Percentiles rank a stretch among this genome's conserved stretches.
These are phyloP conservation scores for Staurois parvus DNA, from an alignment of 2,797 vertebrate species.

Conservation along the genomic window DNA sequence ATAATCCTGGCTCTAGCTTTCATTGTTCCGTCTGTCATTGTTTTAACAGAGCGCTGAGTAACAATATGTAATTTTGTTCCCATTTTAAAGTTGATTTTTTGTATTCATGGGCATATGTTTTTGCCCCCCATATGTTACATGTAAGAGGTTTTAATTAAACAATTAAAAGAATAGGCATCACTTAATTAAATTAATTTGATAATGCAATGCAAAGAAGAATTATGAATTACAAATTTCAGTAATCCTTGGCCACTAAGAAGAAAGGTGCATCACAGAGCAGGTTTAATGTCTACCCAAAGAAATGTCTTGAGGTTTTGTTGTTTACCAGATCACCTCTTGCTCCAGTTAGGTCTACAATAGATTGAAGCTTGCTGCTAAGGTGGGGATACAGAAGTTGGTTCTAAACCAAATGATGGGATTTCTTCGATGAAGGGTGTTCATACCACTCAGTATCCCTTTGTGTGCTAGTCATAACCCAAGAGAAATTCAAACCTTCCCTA, in stretches of 20 bases:
- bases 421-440: too few relatives aligned
- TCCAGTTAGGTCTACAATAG: neutral
- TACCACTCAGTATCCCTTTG: too few relatives aligned
- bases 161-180: neutral
- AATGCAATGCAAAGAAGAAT: neutral
- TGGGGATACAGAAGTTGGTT: neutral
- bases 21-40: constrained; percentile 41
- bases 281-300: neutral
- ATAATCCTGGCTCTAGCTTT: constrained; percentile 13
- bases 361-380: neutral
- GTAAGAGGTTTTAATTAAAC: neutral
- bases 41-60: constrained; percentile 7
- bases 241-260: neutral
- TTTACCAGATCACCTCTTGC: neutral
- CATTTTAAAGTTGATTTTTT: constrained; percentile 19
- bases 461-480: too few relatives aligned
- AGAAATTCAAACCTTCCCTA: too few relatives aligned
- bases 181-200: neutral
- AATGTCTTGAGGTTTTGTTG: neutral
- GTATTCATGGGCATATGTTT: constrained; percentile 46
- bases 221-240: neutral
- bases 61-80: constrained; percentile 34
- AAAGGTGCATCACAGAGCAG: neutral
- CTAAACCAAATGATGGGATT: too few relatives aligned
- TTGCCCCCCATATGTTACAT: constrained; percentile 4